These are phyloP conservation scores for Amphibalanus amphitrite DNA, from an alignment of 1,140 invertebrate genomes.

Conservation along the genomic window DNA sequence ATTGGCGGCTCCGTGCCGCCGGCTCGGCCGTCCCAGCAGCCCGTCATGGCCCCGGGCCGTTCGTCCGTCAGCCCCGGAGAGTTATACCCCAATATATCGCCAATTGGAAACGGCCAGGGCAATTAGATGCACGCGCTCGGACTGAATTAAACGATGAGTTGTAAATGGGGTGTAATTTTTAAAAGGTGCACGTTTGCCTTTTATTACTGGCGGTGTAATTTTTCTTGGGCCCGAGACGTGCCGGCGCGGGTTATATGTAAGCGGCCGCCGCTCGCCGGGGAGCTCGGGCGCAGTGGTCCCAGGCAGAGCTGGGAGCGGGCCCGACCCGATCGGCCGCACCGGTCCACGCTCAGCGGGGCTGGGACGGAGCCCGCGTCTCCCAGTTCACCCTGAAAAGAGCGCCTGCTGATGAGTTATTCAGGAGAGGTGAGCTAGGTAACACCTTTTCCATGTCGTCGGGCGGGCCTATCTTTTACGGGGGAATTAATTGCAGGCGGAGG, in stretches of 20 bases:
- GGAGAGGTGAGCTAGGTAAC: not conserved
- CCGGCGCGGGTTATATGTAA: not conserved
- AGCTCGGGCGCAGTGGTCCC: too few relatives aligned
- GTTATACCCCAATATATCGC: not conserved
- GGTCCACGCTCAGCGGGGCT: too few relatives aligned
- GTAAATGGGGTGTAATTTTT: slow-evolving; percentile 2
- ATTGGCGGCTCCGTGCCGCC: not conserved
- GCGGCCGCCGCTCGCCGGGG: too few relatives aligned
- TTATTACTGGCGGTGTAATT: slow-evolving; percentile 1
- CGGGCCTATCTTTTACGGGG: not conserved
- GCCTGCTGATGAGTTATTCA: not conserved
- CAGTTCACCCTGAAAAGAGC: not conserved
- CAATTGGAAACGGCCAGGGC: not conserved
- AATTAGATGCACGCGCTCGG: not conserved
- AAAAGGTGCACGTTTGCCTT: slow-evolving; percentile 1
- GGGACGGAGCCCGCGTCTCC: too few relatives aligned
- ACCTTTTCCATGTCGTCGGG: not conserved
- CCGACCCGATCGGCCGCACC: too few relatives aligned
- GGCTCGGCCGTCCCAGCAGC: too few relatives aligned
- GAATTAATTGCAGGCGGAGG: not conserved
- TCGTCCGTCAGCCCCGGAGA: not conserved
- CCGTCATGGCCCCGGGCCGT: not conserved
- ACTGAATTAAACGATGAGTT: slow-evolving; percentile 2
- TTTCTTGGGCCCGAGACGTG: not conserved
- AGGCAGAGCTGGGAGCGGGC: not conserved